Evolutionary conservation across 2,888 invertebrate genomes (phyloP).

Genomic region (Atethmia centrago): DNA sequence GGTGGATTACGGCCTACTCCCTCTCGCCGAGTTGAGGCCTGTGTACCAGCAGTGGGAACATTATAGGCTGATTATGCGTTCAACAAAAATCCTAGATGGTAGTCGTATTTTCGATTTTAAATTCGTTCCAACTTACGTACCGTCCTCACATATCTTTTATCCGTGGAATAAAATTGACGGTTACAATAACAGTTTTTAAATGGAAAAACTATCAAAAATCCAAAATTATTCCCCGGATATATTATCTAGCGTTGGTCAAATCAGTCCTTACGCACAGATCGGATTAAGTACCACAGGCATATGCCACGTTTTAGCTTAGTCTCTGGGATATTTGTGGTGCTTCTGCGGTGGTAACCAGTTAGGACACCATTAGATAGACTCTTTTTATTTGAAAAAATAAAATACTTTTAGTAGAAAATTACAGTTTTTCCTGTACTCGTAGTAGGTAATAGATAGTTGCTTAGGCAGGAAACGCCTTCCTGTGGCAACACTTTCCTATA

Average conservation of each 20-base stretch:
- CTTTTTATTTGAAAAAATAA: no score
- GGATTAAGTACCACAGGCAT: background rate
- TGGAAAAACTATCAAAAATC: background rate
- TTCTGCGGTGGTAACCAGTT: background rate
- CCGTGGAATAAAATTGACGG: background rate
- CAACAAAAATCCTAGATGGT: background rate
- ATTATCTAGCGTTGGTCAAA: background rate
- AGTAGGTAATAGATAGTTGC: background rate
- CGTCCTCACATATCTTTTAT: no score
- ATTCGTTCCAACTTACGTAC: background rate
- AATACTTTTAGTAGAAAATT: no score
- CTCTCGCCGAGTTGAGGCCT: no score
- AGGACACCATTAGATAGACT: background rate
- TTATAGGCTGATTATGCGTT: no score
- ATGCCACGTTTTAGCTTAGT: background rate
- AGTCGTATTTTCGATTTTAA: no score
- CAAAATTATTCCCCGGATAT: background rate
- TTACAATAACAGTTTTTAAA: background rate
- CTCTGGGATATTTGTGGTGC: background rate
- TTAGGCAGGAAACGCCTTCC: constrained; percentile 32
- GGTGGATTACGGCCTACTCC: no score
- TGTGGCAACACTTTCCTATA: constrained; percentile 42
- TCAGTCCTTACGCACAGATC: no score
- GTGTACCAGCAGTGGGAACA: no score
- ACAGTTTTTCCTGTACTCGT: background rate